Conservation (phyloP, 2,888 invertebrate genomes). For the Chalcis sispes region DNA sequence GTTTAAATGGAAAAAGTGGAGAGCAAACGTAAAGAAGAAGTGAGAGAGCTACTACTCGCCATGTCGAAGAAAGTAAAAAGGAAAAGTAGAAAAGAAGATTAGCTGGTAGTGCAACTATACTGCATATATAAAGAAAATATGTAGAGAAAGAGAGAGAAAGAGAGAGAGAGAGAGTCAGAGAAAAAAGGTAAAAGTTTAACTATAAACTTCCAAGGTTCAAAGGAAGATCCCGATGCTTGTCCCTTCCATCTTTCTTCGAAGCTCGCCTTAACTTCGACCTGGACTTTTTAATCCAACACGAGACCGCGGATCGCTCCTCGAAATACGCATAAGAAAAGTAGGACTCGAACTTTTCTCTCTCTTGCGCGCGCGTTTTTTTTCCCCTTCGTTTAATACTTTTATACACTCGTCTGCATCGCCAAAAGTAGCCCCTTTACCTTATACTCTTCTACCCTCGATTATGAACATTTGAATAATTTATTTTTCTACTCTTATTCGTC, state of each 20-base stretch:
- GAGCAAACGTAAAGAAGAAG: slow-evolving; percentile 19
- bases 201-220: slow-evolving; percentile 45
- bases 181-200: slow-evolving; percentile 39
- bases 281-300: slow-evolving; percentile 39
- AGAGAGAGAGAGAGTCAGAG: slow-evolving; percentile 21
- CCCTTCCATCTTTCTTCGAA: not conserved
- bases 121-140: slow-evolving; percentile 22
- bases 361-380: too few species aligned
- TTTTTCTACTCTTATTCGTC: too few species aligned
- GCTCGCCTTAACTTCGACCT: not conserved
- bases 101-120: not conserved
- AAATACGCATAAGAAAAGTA: too few species aligned
- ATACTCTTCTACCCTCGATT: not conserved
- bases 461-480: too few species aligned
- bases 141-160: slow-evolving; percentile 24
- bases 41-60: too few species aligned
- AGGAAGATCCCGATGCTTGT: slow-evolving; percentile 14
- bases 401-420: too few species aligned
- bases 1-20: too few species aligned
- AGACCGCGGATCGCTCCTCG: not conserved
- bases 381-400: too few species aligned
- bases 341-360: too few species aligned
- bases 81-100: not conserved
- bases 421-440: too few species aligned
- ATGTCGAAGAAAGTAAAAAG: not conserved